phyloP scores from a whole-genome alignment of 2,113 vertebrate species.

The Craseonycteris thonglongyai region DNA sequence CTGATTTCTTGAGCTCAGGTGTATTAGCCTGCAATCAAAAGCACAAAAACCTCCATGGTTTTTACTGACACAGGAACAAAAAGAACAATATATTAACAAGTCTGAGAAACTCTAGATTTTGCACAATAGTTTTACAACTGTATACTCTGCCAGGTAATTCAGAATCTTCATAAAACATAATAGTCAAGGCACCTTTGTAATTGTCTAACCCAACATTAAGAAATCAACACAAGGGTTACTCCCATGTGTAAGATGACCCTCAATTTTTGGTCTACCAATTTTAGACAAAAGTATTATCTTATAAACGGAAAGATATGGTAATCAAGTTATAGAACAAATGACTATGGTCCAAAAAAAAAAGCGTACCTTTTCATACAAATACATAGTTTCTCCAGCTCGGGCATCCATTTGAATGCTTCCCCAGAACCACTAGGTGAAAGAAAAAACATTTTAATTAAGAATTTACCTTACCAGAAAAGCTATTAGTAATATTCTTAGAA shows the following conservation, averaged over 20 bases:
- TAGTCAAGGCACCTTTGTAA: background rate
- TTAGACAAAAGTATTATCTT: no score
- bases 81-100: background rate
- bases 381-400: constrained; percentile 96
- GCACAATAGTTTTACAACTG: background rate
- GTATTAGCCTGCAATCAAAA: constrained; percentile 84
- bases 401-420: constrained; percentile 99
- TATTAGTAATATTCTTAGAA: background rate
- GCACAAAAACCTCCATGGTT: constrained; percentile 33
- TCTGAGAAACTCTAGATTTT: constrained; percentile 18
- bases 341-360: background rate
- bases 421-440: constrained; percentile 93
- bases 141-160: background rate
- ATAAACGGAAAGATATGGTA: no score
- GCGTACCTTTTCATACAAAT: constrained; percentile 94
- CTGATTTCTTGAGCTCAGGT: constrained; percentile 94
- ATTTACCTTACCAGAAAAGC: background rate
- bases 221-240: no score
- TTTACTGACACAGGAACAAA: background rate
- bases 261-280: no score
- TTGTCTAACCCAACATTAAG: background rate
- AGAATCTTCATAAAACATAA: background rate
- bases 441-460: constrained; percentile 48
- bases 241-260: no score
- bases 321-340: background rate